A percentile compares a stretch with the other conserved stretches of the same genome.
phyloP scores from a whole-genome alignment of 2,113 vertebrate genomes.

The Bungarus multicinctus region DNA sequence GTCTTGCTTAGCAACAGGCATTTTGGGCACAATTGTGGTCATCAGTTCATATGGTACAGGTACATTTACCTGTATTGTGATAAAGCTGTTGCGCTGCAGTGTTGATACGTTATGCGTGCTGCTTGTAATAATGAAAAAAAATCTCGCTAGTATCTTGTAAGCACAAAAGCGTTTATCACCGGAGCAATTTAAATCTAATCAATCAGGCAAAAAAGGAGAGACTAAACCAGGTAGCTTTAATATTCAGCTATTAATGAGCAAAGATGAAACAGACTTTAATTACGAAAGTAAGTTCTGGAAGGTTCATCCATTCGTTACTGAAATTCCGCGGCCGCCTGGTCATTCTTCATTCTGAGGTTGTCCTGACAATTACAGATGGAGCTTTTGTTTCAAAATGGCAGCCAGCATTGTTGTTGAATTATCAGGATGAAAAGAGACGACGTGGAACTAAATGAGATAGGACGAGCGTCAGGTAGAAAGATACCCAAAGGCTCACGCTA shows the following conservation, averaged over 20 bases:
- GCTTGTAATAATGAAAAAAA: conserved; percentile 51
- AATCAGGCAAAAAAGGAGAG: conserved; percentile 26
- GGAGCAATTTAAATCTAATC: conserved; percentile 55
- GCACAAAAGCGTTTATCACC: conserved; percentile 41
- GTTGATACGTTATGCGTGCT: conserved; percentile 15
- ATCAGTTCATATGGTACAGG: too few relatives aligned
- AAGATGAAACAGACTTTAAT: neutral
- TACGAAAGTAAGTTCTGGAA: neutral
- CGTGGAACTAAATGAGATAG: neutral
- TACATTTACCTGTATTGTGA: neutral
- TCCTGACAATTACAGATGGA: conserved; percentile 20
- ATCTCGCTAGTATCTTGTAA: neutral
- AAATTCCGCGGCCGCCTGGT: neutral
- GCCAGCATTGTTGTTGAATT: neutral
- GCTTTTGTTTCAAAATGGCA: conserved; percentile 18
- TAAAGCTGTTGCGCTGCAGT: neutral
- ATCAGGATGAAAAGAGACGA: neutral
- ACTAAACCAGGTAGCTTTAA: conserved; percentile 27
- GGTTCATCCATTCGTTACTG: conserved; percentile 7
- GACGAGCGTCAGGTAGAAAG: neutral
- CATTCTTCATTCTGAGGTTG: neutral
- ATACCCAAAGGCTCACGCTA: neutral
- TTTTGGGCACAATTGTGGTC: neutral
- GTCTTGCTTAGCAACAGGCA: neutral
- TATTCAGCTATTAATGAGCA: conserved; percentile 28